phyloP scores from a whole-genome alignment of 64 coral and sea anemone genomes.

The Catalaphyllia jardinei region DNA sequence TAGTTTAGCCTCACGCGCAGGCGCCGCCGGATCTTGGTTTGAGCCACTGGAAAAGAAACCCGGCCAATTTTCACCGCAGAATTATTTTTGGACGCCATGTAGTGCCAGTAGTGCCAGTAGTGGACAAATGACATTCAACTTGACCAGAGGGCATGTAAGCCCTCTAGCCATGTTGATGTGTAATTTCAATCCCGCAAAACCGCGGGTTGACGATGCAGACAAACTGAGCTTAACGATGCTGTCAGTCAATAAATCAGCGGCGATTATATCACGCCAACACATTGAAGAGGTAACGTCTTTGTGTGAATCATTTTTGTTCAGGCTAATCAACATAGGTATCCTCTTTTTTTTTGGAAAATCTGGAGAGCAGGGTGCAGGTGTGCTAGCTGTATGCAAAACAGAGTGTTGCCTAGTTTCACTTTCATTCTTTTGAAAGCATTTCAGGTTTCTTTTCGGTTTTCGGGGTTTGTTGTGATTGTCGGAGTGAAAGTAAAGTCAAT shows the following conservation, averaged over 20 bases:
- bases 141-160: not conserved
- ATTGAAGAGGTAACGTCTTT: not conserved
- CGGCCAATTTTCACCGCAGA: not conserved
- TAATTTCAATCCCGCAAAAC: not conserved
- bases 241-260: constrained; percentile 20
- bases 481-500: too few species aligned
- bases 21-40: not conserved
- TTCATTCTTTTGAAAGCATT: too few species aligned
- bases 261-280: constrained; percentile 26
- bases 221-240: not conserved
- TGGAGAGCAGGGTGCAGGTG: too few species aligned
- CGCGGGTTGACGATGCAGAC: not conserved
- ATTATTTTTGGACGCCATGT: not conserved
- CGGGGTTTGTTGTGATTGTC: too few species aligned
- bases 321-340: too few species aligned
- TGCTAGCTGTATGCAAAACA: too few species aligned
- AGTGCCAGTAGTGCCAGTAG: not conserved
- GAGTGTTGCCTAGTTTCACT: too few species aligned
- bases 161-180: constrained; percentile 30
- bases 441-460: too few species aligned
- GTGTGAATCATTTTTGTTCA: not conserved
- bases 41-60: not conserved
- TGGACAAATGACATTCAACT: not conserved
- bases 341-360: too few species aligned
- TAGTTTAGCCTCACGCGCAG: not conserved